Conservation (phyloP, 92 coral and sea anemone genomes). For the Micromussa lordhowensis region DNA sequence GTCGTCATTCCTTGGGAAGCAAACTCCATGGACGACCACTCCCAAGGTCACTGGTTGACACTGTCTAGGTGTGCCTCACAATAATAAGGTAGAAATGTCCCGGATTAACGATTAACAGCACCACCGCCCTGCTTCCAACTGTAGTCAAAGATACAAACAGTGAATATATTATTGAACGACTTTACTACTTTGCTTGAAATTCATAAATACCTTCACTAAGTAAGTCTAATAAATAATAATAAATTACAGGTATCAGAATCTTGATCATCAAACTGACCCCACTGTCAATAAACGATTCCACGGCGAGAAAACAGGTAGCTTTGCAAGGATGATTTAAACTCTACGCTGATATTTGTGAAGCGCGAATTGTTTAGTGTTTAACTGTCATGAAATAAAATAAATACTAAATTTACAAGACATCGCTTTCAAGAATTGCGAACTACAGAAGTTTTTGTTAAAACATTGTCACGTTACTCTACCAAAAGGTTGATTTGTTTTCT, state of each 20-base stretch:
- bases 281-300: not conserved
- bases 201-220: not conserved
- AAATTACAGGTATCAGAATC: not conserved
- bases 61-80: not conserved
- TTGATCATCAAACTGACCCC: not conserved
- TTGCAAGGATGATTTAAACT: not conserved
- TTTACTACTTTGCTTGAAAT: not conserved
- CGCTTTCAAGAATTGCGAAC: not conserved
- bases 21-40: no score
- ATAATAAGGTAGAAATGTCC: not conserved
- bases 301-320: not conserved
- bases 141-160: not conserved
- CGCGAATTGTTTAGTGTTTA: not conserved
- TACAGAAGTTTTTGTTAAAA: not conserved
- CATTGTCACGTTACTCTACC: conserved; percentile 6
- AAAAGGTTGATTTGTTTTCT: not conserved
- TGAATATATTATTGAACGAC: not conserved
- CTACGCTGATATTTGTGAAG: not conserved
- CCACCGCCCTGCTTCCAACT: not conserved
- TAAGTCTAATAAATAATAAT: not conserved
- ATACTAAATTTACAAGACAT: not conserved
- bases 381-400: not conserved
- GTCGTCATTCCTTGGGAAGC: no score
- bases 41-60: no score
- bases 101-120: not conserved